phyloP scores from a whole-genome alignment of 2,888 invertebrate species.

The Eucriotettix oculatus region DNA sequence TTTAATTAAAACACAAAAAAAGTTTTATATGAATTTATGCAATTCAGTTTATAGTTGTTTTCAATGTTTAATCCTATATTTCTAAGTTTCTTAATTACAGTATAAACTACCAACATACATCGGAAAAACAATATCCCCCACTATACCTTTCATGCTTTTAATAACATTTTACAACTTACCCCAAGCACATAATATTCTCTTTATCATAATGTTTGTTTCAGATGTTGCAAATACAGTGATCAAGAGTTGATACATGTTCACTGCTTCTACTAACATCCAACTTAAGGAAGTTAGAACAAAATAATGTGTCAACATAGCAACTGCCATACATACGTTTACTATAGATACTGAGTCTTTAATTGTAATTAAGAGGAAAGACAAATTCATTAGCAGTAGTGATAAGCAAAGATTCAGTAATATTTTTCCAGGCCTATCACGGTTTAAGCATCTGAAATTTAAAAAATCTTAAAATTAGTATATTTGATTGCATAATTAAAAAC shows the following conservation, averaged over 20 bases:
- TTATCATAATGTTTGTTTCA: conserved; percentile 28
- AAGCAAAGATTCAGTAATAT: conserved; percentile 29
- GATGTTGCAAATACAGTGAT: conserved; percentile 32
- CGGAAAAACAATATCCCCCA: too few relatives aligned
- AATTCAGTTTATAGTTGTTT: too few relatives aligned
- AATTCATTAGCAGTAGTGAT: conserved; percentile 29
- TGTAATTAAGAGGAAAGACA: conserved; percentile 25
- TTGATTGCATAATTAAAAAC: too few relatives aligned
- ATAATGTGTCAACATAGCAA: conserved; percentile 26
- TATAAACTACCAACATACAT: too few relatives aligned
- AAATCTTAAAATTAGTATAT: conserved; percentile 9
- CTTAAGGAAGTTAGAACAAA: conserved; percentile 27
- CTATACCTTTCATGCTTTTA: too few relatives aligned
- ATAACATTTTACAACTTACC: too few relatives aligned
- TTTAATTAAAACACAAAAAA: too few relatives aligned
- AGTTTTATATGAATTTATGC: too few relatives aligned
- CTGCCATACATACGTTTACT: conserved; percentile 19
- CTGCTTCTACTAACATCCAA: conserved; percentile 32
- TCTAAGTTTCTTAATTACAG: too few relatives aligned
- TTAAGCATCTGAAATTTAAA: conserved; percentile 23
- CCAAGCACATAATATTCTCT: conserved; percentile 27
- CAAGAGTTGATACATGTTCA: conserved; percentile 32
- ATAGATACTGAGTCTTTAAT: conserved; percentile 8
- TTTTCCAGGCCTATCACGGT: conserved; percentile 29
- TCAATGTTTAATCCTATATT: too few relatives aligned